Conservation (phyloP, 2,113 vertebrate species). For the Gulo gulo region DNA sequence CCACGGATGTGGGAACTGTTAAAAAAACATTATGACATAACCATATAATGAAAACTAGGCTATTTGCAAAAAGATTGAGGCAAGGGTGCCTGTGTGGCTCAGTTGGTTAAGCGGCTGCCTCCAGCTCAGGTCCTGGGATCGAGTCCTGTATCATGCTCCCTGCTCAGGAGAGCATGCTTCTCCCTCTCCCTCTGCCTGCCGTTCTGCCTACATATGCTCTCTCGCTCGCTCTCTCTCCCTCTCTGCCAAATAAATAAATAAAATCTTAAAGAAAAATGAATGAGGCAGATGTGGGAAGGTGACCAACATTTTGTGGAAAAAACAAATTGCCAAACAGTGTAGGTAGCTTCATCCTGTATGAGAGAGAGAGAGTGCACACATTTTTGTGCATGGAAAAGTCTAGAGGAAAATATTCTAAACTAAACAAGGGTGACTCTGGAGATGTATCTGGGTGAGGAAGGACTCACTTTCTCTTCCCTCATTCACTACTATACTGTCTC, state of each 20-base stretch:
- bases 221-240: too few relatives aligned
- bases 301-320: neutral
- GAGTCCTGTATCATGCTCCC: too few relatives aligned
- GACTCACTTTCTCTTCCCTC: neutral
- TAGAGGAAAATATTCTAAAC: neutral
- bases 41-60: neutral
- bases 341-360: neutral
- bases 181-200: too few relatives aligned
- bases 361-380: fast-evolving
- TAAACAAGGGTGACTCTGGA: neutral
- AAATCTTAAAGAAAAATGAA: neutral
- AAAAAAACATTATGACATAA: neutral
- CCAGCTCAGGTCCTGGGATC: too few relatives aligned
- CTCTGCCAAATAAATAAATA: too few relatives aligned
- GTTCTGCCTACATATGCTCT: too few relatives aligned
- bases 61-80: neutral
- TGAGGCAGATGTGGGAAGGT: neutral
- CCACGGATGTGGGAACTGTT: neutral
- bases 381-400: too few relatives aligned
- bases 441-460: neutral
- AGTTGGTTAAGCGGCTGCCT: too few relatives aligned
- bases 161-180: too few relatives aligned
- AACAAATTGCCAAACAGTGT: neutral
- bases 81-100: too few relatives aligned
- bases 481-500: neutral